Base-by-base conservation (phyloP, 2,113 vertebrate species). In the Plotosus lineatus region DNA sequence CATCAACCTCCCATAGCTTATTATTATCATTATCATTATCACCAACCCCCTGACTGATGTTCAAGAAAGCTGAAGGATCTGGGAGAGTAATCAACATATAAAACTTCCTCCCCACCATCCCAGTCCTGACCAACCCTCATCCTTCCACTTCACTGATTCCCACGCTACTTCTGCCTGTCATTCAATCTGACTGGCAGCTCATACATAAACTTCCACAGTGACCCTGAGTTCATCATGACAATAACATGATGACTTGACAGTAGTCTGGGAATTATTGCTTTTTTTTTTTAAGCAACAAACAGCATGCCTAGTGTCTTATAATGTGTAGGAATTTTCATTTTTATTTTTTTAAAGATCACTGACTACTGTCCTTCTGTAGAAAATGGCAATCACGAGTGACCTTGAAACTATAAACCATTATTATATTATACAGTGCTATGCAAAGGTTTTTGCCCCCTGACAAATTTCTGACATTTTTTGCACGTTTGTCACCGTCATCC, bases 61-160 rank as follows among this genome's bases (percentile, higher is more conserved):
- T 89, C 80, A 65, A 44, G 17, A 6, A 80, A 81, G 82, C 86
- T 85, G 88, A 84, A 85, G 88, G 88, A 89, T 87, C 89, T 89
- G 88, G 76, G 66, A 36, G 85, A 84, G 89, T 91, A 89, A 91
- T 90, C 88, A 93, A 92, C 87, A 84, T 85, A 92, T 91, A 89
- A 92, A 90, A 90, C 72, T 82, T 82, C 87, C 87, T 78, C 56
- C 82, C 88, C 85, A 72, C 88, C 84, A 84, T 79, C 44, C 88
- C 88, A 91, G 88, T 79, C 86, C 84, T 15, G 23, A 40, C 66
- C 73, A 68, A 74, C 65, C 19, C 55, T 42, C 48, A 65, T 42
- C 51, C 15, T 21, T 51, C 42, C 53, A 46, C 42, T 31, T 55
- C 87, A 86, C 76, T 79, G 78, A 26, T 93, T 94, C 92, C 89